Evolutionary conservation across 2,797 vertebrate species (phyloP).

Genomic region (Sorex maritimensis): DNA sequence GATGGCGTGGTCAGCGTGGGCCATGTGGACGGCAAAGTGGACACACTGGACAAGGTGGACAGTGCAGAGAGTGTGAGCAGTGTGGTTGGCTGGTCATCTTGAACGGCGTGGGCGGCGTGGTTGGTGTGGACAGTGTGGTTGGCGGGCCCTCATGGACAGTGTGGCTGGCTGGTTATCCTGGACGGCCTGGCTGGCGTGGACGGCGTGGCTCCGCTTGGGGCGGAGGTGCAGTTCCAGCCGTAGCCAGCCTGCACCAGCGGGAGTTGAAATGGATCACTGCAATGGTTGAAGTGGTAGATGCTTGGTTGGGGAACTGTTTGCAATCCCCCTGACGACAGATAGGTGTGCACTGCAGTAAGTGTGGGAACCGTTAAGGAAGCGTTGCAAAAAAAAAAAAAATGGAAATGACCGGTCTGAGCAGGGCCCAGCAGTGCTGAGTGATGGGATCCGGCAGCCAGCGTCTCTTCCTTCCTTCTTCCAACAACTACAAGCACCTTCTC

Average conservation of each 20-base stretch:
- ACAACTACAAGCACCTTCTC: no score
- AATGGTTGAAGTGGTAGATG: background rate
- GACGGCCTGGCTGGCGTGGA: background rate
- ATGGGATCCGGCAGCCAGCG: background rate
- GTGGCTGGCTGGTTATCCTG: background rate
- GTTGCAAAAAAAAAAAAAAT: constrained; percentile 17
- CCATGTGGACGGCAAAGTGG: no score
- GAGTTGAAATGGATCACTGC: background rate
- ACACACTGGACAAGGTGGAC: no score
- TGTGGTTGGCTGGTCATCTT: no score
- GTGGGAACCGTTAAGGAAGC: constrained; percentile 17
- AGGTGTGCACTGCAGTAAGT: background rate
- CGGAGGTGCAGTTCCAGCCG: background rate
- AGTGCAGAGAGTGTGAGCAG: no score
- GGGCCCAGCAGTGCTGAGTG: background rate
- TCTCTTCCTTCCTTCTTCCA: background rate
- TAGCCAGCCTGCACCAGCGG: background rate
- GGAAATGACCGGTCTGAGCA: background rate
- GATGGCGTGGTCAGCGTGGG: no score
- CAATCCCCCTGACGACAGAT: background rate
- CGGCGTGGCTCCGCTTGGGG: no score
- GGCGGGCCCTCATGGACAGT: background rate
- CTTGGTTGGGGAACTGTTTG: background rate
- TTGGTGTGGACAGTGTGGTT: no score
- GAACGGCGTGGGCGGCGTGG: background rate